Base-by-base conservation (phyloP, 2,888 invertebrate species). In the Sturmia bella region DNA sequence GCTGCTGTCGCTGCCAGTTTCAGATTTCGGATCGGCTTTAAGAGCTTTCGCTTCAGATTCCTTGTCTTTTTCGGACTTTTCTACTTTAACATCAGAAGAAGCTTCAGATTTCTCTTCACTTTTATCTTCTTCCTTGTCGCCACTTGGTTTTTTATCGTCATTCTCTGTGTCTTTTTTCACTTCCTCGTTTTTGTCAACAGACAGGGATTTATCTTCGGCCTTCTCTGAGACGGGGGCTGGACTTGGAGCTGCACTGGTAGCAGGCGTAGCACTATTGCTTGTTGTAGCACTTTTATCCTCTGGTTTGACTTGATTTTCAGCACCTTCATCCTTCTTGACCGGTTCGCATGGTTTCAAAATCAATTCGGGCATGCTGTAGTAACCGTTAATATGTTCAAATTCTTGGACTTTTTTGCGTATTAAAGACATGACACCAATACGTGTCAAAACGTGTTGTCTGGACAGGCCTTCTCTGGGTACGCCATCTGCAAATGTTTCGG, bases 331-430 rank as follows among this genome's bases (percentile, higher is more conserved):
- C 92, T 91, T 85, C 61, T 91, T 91, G 0, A 94, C 93, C 0
- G 96, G 95, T 85, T 96, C 95, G 1, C 95, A 94, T 0, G 96
- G 95, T 89, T 95, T 97, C 57, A 95, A 94, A 84, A 96, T 95
- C 86, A 96, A 92, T 89, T 97, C 97, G 0, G 99, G 98, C 97
- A 99, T 98, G 88, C 98, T 98, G 90, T 98, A 98, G 86, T 97
- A 96, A 0, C 99, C 99, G 89, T 99, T 99, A 83, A 99, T 98
- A 88, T 96, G 96, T 89, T 99, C 99, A 90, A 99, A 99, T 89
- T 99, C 99, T 90, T 99, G 99, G 39, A 99, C 98, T 92, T 99
- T 99, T 92, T 99, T 99, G 76, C 99, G 93, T 72, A 99, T 99
- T 21, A 99, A 92, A 15, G 98, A 98, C 99, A 99, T 99, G 1